Percentiles rank a stretch among this genome's conserved stretches.
Evolutionary conservation across 1,140 invertebrate genomes (phyloP).

Genomic region (Sesamia nonagrioides): DNA sequence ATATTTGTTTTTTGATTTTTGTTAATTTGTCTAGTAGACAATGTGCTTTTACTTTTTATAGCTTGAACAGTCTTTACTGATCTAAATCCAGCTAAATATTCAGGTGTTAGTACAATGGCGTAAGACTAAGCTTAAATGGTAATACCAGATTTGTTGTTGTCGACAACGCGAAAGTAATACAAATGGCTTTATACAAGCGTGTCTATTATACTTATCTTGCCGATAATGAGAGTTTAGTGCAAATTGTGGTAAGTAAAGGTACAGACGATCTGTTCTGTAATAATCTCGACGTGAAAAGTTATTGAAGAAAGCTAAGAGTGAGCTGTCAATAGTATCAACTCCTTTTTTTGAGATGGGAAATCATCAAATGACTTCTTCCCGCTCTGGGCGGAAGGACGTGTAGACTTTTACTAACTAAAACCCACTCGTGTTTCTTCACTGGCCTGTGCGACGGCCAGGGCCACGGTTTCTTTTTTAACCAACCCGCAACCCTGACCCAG

Average conservation of each 20-base stretch:
- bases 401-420: no score
- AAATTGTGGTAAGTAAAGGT: slow-evolving; percentile 15
- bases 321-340: no score
- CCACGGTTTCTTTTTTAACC: no score
- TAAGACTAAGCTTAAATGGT: slow-evolving; percentile 34
- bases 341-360: no score
- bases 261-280: no score
- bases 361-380: no score
- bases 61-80: slow-evolving; percentile 6
- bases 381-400: no score
- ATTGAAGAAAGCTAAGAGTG: no score
- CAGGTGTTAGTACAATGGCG: slow-evolving; percentile 27
- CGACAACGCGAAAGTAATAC: slow-evolving; percentile 26
- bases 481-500: no score
- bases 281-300: no score
- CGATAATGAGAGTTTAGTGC: background rate
- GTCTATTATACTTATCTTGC: slow-evolving; percentile 37
- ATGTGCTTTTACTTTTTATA: slow-evolving; percentile 5
- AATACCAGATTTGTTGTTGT: slow-evolving; percentile 21
- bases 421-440: no score
- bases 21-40: background rate
- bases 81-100: slow-evolving; percentile 26
- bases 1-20: background rate
- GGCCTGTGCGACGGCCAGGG: no score
- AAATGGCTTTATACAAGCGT: slow-evolving; percentile 37